A percentile compares a stretch with the other conserved stretches of the same genome.
Evolutionary conservation across 2,888 invertebrate species (phyloP).

Genomic region (Melinaea menophilus): DNA sequence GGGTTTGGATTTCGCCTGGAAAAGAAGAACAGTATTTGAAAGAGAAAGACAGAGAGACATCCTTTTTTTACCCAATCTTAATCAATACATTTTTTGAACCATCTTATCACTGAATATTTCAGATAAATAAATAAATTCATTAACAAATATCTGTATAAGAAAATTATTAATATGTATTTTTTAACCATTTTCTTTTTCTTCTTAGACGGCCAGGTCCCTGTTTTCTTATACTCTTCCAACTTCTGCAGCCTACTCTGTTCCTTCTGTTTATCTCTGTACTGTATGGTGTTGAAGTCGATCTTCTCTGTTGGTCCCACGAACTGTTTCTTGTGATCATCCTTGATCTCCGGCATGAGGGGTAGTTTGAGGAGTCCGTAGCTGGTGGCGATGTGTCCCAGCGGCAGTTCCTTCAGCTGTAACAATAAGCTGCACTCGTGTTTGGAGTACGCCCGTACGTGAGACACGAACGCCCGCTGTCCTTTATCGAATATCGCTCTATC

Average conservation of each 20-base stretch:
- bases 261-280: slow-evolving; percentile 87
- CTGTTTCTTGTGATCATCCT: slow-evolving; percentile 76
- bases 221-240: slow-evolving; percentile 82
- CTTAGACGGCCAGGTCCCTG: slow-evolving; percentile 86
- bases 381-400: slow-evolving; percentile 86
- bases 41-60: not conserved
- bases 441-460: slow-evolving; percentile 94
- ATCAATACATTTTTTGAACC: too few relatives aligned
- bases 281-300: slow-evolving; percentile 85
- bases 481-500: slow-evolving; percentile 91
- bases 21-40: slow-evolving; percentile 5
- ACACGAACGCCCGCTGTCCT: slow-evolving; percentile 95
- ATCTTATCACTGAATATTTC: too few relatives aligned
- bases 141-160: too few relatives aligned
- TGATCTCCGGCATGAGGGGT: slow-evolving; percentile 97
- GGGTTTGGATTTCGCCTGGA: slow-evolving; percentile 79
- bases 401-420: slow-evolving; percentile 91
- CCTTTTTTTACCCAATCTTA: too few relatives aligned
- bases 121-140: not conserved
- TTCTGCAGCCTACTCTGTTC: slow-evolving; percentile 86
- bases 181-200: slow-evolving; percentile 75
- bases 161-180: too few relatives aligned
- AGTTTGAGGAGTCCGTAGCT: slow-evolving; percentile 94
- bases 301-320: slow-evolving; percentile 70
- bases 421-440: slow-evolving; percentile 97